Conservation (phyloP, 1,140 invertebrate species). For the Papilio aristodemus region DNA sequence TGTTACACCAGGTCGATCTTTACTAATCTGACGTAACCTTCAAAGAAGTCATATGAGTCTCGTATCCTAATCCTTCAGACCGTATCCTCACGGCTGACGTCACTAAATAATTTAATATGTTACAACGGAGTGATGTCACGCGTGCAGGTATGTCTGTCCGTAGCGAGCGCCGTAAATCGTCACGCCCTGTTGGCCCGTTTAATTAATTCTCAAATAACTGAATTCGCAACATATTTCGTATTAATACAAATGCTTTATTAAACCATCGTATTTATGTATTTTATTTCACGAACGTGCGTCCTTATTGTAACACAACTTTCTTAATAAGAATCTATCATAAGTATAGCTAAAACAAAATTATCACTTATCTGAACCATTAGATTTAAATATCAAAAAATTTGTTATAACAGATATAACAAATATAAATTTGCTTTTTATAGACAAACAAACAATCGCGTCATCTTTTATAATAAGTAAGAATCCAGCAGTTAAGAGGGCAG, state of each 20-base stretch:
- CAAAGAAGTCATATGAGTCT: slow-evolving; percentile 14
- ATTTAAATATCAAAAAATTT: no score
- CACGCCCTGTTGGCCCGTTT: slow-evolving; percentile 68
- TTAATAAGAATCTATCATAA: background rate
- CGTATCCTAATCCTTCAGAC: slow-evolving; percentile 31
- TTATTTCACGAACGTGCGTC: background rate
- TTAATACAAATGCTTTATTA: slow-evolving; percentile 30
- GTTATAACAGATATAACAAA: no score
- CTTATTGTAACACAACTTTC: background rate
- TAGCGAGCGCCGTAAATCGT: slow-evolving; percentile 60
- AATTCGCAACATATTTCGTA: slow-evolving; percentile 53
- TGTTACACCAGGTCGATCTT: background rate
- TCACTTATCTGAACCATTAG: no score
- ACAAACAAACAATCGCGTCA: no score
- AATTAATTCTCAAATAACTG: slow-evolving; percentile 74
- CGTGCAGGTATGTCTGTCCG: slow-evolving; percentile 64
- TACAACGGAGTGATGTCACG: slow-evolving; percentile 65
- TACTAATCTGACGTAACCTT: slow-evolving; percentile 6
- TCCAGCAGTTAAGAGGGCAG: no score
- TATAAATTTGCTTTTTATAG: no score
- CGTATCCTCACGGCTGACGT: slow-evolving; percentile 42
- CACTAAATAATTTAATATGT: slow-evolving; percentile 71
- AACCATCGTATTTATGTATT: slow-evolving; percentile 2
- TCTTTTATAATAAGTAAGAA: no score
- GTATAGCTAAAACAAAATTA: no score